phyloP scores from a whole-genome alignment of 1,140 invertebrate genomes.

The Cotesia vestalis region DNA sequence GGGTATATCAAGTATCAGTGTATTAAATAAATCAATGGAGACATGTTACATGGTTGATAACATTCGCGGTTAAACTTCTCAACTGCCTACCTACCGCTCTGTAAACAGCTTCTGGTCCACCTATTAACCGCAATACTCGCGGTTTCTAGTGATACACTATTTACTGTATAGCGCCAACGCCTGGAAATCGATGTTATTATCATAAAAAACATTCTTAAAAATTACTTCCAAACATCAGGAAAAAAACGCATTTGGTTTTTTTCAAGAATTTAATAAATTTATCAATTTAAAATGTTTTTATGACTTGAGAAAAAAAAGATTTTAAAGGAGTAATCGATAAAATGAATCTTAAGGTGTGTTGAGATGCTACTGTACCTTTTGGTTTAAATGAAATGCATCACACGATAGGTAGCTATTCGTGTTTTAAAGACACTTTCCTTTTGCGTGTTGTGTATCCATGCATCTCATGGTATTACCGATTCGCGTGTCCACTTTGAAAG shows the following conservation, averaged over 20 bases:
- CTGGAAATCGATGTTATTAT: not conserved
- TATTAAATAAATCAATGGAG: constrained; percentile 12
- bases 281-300: no score
- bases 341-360: no score
- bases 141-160: constrained; percentile 1
- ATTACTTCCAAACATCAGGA: no score
- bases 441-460: constrained; percentile 10
- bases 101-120: constrained; percentile 22
- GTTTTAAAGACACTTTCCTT: not conserved
- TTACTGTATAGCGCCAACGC: not conserved
- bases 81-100: constrained; percentile 40
- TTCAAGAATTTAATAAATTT: no score
- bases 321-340: no score
- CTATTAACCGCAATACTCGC: not conserved
- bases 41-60: constrained; percentile 16
- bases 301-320: no score
- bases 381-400: not conserved
- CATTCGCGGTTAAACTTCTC: constrained; percentile 39
- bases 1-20: not conserved
- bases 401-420: not conserved
- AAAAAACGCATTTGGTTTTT: no score
- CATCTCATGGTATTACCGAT: not conserved
- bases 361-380: not conserved
- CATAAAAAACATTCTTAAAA: not conserved
- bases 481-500: constrained; percentile 10